Conservation (phyloP, 2,888 invertebrate species). For the Biston stratarius region DNA sequence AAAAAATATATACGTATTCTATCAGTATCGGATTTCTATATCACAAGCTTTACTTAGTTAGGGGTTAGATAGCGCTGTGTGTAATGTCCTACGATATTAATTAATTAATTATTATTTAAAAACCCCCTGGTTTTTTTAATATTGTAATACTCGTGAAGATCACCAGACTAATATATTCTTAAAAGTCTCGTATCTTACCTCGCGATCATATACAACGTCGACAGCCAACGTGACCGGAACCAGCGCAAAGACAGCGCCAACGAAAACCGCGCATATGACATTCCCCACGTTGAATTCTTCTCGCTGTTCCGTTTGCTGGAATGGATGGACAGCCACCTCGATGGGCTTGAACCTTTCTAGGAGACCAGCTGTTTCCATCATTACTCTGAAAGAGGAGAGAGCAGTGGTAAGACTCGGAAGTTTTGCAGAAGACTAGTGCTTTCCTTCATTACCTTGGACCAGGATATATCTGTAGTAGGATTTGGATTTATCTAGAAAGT, state of each 20-base stretch:
- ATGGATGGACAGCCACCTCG: conserved; percentile 89
- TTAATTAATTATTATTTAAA: too few relatives aligned
- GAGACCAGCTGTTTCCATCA: conserved; percentile 70
- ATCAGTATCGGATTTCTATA: too few relatives aligned
- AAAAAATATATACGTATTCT: too few relatives aligned
- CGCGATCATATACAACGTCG: conserved; percentile 93
- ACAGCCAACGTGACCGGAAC: conserved; percentile 92
- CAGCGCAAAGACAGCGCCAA: conserved; percentile 93
- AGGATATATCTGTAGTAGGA: too few relatives aligned
- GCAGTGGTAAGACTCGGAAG: not conserved
- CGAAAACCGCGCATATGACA: conserved; percentile 90
- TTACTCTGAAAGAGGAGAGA: conserved; percentile 57
- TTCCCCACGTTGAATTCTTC: conserved; percentile 90
- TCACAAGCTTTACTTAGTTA: too few relatives aligned
- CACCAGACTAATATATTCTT: too few relatives aligned
- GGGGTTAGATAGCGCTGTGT: too few relatives aligned
- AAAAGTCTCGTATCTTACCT: conserved; percentile 80
- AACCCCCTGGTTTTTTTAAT: too few relatives aligned
- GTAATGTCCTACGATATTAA: too few relatives aligned
- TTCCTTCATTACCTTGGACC: not conserved
- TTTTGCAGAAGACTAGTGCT: too few relatives aligned
- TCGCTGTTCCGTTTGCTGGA: conserved; percentile 91
- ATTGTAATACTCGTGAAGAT: too few relatives aligned
- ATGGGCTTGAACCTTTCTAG: conserved; percentile 85
- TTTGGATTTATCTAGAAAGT: too few relatives aligned